Base-by-base conservation (phyloP, 1,140 invertebrate species). In the Leptinotarsa texana region DNA sequence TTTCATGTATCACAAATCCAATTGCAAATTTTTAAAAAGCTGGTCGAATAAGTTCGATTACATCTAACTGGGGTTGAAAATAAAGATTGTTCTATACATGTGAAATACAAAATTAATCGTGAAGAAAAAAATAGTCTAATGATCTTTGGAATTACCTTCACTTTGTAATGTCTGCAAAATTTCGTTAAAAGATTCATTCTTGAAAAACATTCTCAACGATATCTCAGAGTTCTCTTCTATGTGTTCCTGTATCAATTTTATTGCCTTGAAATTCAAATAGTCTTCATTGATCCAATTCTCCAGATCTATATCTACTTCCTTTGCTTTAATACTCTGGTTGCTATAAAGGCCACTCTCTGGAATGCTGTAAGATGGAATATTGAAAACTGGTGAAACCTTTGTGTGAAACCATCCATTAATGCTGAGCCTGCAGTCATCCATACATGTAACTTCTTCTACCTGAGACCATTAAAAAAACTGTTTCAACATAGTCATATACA, bases 391-490 rank as follows among this genome's bases (percentile, higher is more conserved):
- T 27, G 78, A 74, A 57, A 74, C 72, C 78, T 83, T 81, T 48
- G 78, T 91, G 82, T 94, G 91, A 82, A 93, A 93, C 92, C 93
- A 93, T 51, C 92, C 92, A 79, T 93, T 93, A 66, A 94, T 91
- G 18, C 91, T 91, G 74, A 92, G 87, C 63, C 92, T 88, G 51
- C 87, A 89, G 79, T 90, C 88, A 75, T 91, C 88, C 73, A 88
- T 83, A 6, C 88, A 88, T 5, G 87, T 84, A 47, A 94, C 88
- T 85, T 94, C 93, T 13, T 88, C 87, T 42, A 93, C 92, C 87
- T 91, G 62, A 51, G n/a, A 57, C 51, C n/a, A 57, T 15, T n/a
- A 57, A 57, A 15, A 57, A 57, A 42, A 42, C 1, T 8, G 0
- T 1, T 33, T 33, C 8, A 33, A 33, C 8, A 42, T 42, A 42